phyloP scores from a whole-genome alignment of 2,113 vertebrate species.

The Stomatorhinus ivindoensis region DNA sequence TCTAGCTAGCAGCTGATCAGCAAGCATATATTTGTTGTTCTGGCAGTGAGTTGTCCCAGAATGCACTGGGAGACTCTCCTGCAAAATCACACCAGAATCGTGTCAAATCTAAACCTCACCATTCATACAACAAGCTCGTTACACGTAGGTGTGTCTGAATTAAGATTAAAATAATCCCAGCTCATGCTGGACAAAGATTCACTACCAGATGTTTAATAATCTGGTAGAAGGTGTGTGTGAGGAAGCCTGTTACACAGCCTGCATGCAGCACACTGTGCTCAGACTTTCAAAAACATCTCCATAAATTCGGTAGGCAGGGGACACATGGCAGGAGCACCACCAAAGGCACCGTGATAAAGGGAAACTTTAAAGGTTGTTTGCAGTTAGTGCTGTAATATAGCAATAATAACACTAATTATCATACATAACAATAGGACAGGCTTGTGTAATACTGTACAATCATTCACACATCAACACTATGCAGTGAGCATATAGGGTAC shows the following conservation, averaged over 20 bases:
- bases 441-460: neutral
- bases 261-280: neutral
- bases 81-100: constrained; percentile 13
- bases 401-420: neutral
- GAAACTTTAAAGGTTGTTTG: neutral
- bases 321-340: neutral
- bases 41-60: constrained; percentile 52
- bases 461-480: neutral
- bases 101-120: neutral
- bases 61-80: constrained; percentile 39
- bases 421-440: neutral
- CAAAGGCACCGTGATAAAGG: neutral
- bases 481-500: neutral
- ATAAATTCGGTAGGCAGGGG: neutral
- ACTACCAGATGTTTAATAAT: neutral
- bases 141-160: neutral
- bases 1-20: constrained; percentile 65
- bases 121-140: neutral
- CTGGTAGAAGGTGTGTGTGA: neutral
- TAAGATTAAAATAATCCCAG: neutral
- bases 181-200: neutral
- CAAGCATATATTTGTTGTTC: constrained; percentile 54
- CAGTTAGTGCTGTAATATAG: neutral
- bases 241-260: neutral
- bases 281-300: neutral